A percentile compares a stretch with the other conserved stretches of the same genome.
Evolutionary conservation across 1,140 invertebrate genomes (phyloP).

Genomic region (Venustaconcha ellipsiformis): DNA sequence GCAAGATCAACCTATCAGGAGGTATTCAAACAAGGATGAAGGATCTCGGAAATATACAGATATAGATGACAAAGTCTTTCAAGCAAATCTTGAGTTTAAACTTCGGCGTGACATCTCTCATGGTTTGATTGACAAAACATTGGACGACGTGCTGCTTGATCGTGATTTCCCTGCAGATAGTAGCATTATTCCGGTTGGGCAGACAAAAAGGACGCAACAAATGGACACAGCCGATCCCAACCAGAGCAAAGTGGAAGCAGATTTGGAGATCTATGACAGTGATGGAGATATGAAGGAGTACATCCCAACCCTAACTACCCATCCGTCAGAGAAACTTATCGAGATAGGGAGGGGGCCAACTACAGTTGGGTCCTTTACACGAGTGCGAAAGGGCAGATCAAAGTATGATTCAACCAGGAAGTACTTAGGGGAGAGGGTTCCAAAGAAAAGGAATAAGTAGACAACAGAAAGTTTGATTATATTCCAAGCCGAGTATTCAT

Average conservation of each 20-base stretch:
- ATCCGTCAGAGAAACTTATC: background rate
- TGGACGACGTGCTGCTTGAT: background rate
- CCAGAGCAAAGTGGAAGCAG: conserved; percentile 1
- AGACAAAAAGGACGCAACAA: background rate
- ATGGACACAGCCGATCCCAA: background rate
- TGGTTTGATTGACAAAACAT: background rate
- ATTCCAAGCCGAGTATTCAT: too few relatives aligned
- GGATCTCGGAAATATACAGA: background rate
- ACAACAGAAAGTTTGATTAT: background rate
- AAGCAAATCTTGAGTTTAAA: background rate
- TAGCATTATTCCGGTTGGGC: conserved; percentile 4
- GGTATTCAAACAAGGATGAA: background rate
- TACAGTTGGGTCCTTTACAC: too few relatives aligned
- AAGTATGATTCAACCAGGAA: background rate
- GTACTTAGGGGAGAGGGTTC: background rate
- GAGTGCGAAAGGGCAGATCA: background rate
- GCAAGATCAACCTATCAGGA: background rate
- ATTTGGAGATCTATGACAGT: conserved; percentile 15
- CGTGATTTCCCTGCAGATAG: background rate
- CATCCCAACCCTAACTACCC: background rate
- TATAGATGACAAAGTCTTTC: background rate
- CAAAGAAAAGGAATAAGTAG: conserved; percentile 12
- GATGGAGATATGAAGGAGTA: conserved; percentile 1
- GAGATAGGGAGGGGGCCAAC: background rate
- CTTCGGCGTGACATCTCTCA: background rate